A percentile compares a stretch with the other conserved stretches of the same genome.
Evolutionary conservation across 1,140 invertebrate species (phyloP).

Genomic region (Drosophila micromelanica): DNA sequence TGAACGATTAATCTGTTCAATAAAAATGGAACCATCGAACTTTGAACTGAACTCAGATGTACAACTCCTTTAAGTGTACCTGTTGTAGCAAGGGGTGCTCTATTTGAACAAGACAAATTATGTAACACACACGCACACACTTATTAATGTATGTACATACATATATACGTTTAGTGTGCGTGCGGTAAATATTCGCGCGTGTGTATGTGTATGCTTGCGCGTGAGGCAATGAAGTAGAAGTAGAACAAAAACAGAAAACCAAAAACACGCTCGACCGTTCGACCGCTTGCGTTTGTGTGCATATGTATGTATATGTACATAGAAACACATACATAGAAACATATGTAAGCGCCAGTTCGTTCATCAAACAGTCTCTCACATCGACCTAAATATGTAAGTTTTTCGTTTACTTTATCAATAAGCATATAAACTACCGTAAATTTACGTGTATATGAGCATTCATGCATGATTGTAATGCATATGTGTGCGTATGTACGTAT

Average conservation of each 20-base stretch:
- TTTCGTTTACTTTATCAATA: conserved; percentile 72
- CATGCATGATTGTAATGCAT: too few species aligned
- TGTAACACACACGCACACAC: not conserved
- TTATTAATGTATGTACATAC: conserved; percentile 9
- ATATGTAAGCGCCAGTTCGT: conserved; percentile 26
- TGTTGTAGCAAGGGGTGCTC: conserved; percentile 11
- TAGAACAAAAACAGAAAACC: conserved; percentile 65
- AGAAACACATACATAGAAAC: not conserved
- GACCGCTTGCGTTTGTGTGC: conserved; percentile 27
- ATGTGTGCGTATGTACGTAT: too few species aligned
- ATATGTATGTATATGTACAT: conserved; percentile 15
- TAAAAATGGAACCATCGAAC: too few species aligned
- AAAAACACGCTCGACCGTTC: conserved; percentile 49
- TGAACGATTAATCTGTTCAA: too few species aligned
- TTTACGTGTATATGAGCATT: conserved; percentile 21
- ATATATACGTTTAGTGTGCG: conserved; percentile 1
- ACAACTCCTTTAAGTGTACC: not conserved
- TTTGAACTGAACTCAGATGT: too few species aligned
- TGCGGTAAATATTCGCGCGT: conserved; percentile 21
- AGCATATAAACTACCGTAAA: conserved; percentile 45
- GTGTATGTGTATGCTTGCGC: conserved; percentile 21
- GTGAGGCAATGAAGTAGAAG: conserved; percentile 61
- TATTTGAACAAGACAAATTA: conserved; percentile 47
- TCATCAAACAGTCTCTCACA: conserved; percentile 63
- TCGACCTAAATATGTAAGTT: conserved; percentile 66